Base-by-base conservation (phyloP, 2,888 invertebrate species). In the Cheilosia grossa region DNA sequence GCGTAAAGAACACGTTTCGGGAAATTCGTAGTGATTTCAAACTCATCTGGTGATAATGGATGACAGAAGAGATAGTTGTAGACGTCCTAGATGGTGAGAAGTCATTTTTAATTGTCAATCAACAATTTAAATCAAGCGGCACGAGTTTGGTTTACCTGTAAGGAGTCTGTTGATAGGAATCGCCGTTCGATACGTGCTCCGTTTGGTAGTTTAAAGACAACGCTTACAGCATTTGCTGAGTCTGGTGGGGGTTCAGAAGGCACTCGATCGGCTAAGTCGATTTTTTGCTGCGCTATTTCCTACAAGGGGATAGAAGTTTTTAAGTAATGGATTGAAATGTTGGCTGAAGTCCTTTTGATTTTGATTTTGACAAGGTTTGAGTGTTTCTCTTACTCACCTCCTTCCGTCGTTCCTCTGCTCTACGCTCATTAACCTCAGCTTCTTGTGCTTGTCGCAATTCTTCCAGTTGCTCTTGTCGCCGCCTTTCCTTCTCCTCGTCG, bases 31-130 rank as follows among this genome's bases (percentile, higher is more conserved):
- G 97, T 97, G 87, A 99, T 97, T 93, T 98, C 98, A 91, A 99
- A 99, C 90, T 96, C 95, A 90, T 97, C 94, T 1, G 99, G 99
- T 15, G 98, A 96, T 88, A 96, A 95, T 4, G 98, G 97, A 92
- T 99, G 98, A 90, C 98, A 98, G 93, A 98, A 98, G 87, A 99
- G 97, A 93, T 96, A 99, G 92, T 97, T 96, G 92, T 98, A 98
- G 86, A 99, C 94, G 90, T 97, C 96, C 98, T 99, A 93, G 40
- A 94, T 93, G 83, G 19, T 77, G 30, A 30, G 30, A 47, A 47
- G 15, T 4, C 17, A 9, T 47, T 47, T 17, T 17, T 2, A 0
- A 15, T 40, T 10, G n/a, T n/a, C 2, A 63, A 37, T n/a, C 21
- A n/a, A 3, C 7, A 19, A 17, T 42, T 0, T 0, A 44, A 7